These are phyloP conservation scores for Heliothis virescens DNA, from an alignment of 1,140 invertebrate species.

Conservation along the genomic window DNA sequence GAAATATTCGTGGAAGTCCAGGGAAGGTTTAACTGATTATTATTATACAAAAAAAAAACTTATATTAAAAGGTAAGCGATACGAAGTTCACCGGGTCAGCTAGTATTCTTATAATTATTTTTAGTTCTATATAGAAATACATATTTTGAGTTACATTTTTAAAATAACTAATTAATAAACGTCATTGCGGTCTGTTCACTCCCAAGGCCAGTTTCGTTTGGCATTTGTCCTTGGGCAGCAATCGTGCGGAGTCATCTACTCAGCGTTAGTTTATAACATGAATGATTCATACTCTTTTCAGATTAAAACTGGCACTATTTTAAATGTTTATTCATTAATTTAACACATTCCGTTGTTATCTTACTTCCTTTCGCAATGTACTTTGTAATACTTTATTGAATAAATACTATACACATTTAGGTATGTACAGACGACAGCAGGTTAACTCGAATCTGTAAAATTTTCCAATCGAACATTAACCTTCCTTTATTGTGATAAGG, in stretches of 20 bases:
- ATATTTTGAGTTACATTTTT: no score
- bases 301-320: not conserved
- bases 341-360: not conserved
- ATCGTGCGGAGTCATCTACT: slow-evolving; percentile 4
- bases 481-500: no score
- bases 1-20: no score
- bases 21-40: no score
- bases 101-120: no score
- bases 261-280: not conserved
- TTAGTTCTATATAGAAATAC: no score
- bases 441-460: no score
- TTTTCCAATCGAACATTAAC: no score
- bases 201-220: slow-evolving; percentile 7
- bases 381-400: not conserved
- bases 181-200: not conserved
- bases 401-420: not conserved
- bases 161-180: not conserved
- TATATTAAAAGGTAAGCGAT: no score
- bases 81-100: no score
- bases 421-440: no score
- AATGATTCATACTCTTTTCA: not conserved
- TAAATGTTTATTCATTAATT: not conserved
- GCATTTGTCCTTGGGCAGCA: slow-evolving; percentile 4
- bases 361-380: slow-evolving; percentile 9
- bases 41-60: no score